phyloP scores from a whole-genome alignment of 2,888 invertebrate genomes.

The Cerastis rubricosa region DNA sequence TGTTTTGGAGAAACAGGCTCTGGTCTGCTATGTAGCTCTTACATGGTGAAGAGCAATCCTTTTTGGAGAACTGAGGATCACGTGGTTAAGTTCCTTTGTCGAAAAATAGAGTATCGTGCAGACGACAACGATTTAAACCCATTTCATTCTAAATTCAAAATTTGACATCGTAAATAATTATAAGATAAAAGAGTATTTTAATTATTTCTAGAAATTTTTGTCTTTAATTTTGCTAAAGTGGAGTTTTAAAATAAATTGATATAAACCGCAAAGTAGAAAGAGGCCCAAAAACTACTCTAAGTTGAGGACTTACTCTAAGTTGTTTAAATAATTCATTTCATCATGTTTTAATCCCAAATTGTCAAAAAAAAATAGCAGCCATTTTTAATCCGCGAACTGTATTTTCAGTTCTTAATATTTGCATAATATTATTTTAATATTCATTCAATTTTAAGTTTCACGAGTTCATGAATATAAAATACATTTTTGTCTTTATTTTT shows the following conservation, averaged over 20 bases:
- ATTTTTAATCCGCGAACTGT: conserved; percentile 4
- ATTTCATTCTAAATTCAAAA: no score
- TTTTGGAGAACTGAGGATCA: background rate
- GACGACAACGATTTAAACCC: background rate
- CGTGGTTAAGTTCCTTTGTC: background rate
- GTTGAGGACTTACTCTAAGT: background rate
- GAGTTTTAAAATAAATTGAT: background rate
- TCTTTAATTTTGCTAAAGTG: no score
- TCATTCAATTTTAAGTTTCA: conserved; percentile 26
- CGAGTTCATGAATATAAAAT: conserved; percentile 29
- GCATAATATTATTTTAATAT: conserved; percentile 35
- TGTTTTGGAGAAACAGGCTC: no score
- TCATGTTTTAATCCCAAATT: background rate
- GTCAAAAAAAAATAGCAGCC: background rate
- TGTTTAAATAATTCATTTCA: background rate
- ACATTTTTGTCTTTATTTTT: background rate
- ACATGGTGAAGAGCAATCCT: no score
- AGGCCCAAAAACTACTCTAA: background rate
- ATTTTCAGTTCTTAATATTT: conserved; percentile 30
- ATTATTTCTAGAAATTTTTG: background rate
- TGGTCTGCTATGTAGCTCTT: no score
- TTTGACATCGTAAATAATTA: no score
- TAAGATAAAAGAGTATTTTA: background rate
- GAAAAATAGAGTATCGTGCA: background rate
- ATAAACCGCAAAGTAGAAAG: background rate